Evolutionary conservation across 2,113 vertebrate genomes (phyloP), one percentile per base, ranked within the genome.

Genomic region (Tricholaema leucomelas): DNA sequence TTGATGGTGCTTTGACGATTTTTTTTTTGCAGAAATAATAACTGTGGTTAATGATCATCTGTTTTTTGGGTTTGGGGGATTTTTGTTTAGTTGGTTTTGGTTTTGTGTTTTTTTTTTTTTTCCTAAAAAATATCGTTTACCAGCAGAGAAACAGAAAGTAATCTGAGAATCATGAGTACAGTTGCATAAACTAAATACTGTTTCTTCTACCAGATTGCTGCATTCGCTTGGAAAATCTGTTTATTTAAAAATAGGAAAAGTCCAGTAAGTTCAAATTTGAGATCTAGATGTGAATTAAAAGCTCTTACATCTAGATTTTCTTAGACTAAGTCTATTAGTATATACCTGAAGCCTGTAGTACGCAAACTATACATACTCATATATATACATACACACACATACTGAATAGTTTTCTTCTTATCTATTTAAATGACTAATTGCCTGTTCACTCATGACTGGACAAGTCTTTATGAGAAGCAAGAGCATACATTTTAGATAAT

Each of bases 1-100:
- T 46, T 82, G 54, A 28, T 90, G 55, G 64, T 87, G 6, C 55
- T 94, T 76, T 79, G 31, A n/a, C n/a, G n/a, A 25, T 25, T 46
- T 46, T n/a, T 87, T 85, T 81, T 52, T 18, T 28, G n/a, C 60
- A 92, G 76, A 93, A 93, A 93, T 83, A 91, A 52, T 33, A 92
- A 83, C 42, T 85, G 72, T 59, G 10, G 40, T 75, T 89, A 92
- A 55, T 64, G 63, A 94, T 92, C 67, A 86, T 60, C 48, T 75
- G 55, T 0, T 25, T 42, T 40, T 48, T 9, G 46, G 46, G 20
- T 10, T 21, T 48, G 19, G n/a, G n/a, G n/a, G n/a, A n/a, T n/a
- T 48, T 48, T 48, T 48, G 46, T 21, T 46, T 40, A 13, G 38
- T 40, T 40, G 38, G 38, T 40, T 40, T 40, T 40, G 10, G 10